Evolutionary conservation across 1,140 invertebrate species (phyloP), one percentile per base, ranked within the genome.

Genomic region (Drosophila pseudoananassae): DNA sequence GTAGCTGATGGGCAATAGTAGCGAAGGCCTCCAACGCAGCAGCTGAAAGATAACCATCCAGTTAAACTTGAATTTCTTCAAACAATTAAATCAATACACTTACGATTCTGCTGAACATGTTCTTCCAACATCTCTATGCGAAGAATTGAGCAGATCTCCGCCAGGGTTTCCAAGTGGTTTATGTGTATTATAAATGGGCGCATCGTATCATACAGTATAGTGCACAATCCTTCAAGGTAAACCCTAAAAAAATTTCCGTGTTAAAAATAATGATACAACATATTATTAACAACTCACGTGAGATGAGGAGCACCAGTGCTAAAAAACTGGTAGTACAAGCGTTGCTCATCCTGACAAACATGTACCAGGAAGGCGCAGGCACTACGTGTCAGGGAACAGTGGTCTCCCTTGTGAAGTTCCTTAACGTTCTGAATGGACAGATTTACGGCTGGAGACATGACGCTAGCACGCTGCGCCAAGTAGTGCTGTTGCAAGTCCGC

Each of bases 141-240:
- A 1, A 99, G 93, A 69, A 99, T 99, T 31, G 96, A 96, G 90
- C 98, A 99, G 17, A 99, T 95, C 92, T 99, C 99, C 0, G 98
- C 97, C 10, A 99, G 92, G 0, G 98, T 99, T 93, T 99, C 99
- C 78, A 99, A 93, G 93, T 99, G 98, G 91, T 98, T 98, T 51
- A 99, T 97, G 89, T 99, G 97, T 70, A 99, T 99, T 36, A 99
- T 96, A 55, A 97, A 95, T 1, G 99, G 98, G n/a, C 99, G 93
- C 56, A 99, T 92, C 1, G 95, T 95, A 90, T 99, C 98, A 90
- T 99, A 99, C 6, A 99, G 91, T 47, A 96, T 95, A 12, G 95
- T 96, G 90, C 98, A 99, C 0, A 99, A 92, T 0, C 94, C 94
- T 76, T 97, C 97, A 23, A 99, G 91, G 88, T 96, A 97, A 14